Percentiles rank a stretch among this genome's conserved stretches.
Evolutionary conservation across 2,888 invertebrate genomes (phyloP).

Genomic region (Clitarchus hookeri): DNA sequence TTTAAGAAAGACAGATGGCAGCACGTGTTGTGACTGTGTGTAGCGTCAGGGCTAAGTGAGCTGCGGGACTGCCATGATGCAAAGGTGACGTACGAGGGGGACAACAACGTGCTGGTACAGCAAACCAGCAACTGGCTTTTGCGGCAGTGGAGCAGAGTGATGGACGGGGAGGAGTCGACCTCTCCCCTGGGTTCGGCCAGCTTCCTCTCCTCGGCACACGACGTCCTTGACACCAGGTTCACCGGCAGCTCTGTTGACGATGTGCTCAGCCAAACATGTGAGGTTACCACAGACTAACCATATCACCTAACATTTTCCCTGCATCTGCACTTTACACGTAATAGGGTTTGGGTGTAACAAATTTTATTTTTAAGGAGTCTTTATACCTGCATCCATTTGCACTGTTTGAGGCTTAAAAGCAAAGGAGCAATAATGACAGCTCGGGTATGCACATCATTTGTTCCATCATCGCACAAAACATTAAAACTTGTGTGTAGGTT

Average conservation of each 20-base stretch:
- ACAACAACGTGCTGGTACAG: constrained; percentile 89
- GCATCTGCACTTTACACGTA: no score
- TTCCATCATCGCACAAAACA: no score
- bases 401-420: no score
- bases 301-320: no score
- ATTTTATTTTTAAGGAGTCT: no score
- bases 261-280: constrained; percentile 43
- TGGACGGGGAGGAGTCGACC: constrained; percentile 36
- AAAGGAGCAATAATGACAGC: no score
- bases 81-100: constrained; percentile 90
- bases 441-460: no score
- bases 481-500: no score
- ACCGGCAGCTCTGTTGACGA: constrained; percentile 41
- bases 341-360: no score
- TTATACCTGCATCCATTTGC: no score
- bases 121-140: constrained; percentile 87
- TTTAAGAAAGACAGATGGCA: no score
- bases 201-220: constrained; percentile 52
- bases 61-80: constrained; percentile 87
- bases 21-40: constrained; percentile 4
- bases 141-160: constrained; percentile 45
- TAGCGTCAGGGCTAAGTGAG: constrained; percentile 82
- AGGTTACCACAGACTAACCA: neutral
- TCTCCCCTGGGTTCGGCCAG: constrained; percentile 54
- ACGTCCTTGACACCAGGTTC: constrained; percentile 49